A percentile compares a stretch with the other conserved stretches of the same genome.
phyloP scores from a whole-genome alignment of 2,888 invertebrate genomes.

The Epirrhoe alternata region DNA sequence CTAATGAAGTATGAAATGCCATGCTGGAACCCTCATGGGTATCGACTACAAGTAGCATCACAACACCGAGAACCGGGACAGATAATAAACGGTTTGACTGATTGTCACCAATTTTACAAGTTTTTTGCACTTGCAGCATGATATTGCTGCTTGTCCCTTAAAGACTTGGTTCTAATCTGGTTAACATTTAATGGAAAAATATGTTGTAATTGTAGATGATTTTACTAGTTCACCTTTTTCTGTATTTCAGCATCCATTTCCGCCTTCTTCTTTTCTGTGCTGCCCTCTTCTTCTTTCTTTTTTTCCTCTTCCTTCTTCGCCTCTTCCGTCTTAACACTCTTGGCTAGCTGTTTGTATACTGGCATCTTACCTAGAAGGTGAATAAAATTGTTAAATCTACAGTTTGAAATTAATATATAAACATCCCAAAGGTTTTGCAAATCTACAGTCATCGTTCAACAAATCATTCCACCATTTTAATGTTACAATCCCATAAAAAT shows the following conservation, averaged over 20 bases:
- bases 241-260: slow-evolving; percentile 85
- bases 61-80: too few relatives aligned
- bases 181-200: too few relatives aligned
- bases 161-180: too few relatives aligned
- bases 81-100: too few relatives aligned
- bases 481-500: too few relatives aligned
- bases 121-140: too few relatives aligned
- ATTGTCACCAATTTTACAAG: too few relatives aligned
- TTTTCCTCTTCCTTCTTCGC: slow-evolving; percentile 70
- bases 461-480: background rate
- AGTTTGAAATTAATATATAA: background rate
- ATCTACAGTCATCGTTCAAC: slow-evolving; percentile 2
- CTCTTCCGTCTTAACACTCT: slow-evolving; percentile 52
- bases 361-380: slow-evolving; percentile 87
- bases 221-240: slow-evolving; percentile 65
- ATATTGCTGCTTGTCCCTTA: too few relatives aligned
- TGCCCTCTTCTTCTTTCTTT: slow-evolving; percentile 76
- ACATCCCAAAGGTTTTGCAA: background rate
- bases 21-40: too few relatives aligned
- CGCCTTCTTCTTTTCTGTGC: slow-evolving; percentile 70
- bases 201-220: background rate
- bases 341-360: slow-evolving; percentile 86
- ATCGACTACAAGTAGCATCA: too few relatives aligned
- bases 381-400: background rate
- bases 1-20: too few relatives aligned